These are phyloP conservation scores for Linnaemya vulpina DNA, from an alignment of 2,888 invertebrate genomes.

Conservation along the genomic window DNA sequence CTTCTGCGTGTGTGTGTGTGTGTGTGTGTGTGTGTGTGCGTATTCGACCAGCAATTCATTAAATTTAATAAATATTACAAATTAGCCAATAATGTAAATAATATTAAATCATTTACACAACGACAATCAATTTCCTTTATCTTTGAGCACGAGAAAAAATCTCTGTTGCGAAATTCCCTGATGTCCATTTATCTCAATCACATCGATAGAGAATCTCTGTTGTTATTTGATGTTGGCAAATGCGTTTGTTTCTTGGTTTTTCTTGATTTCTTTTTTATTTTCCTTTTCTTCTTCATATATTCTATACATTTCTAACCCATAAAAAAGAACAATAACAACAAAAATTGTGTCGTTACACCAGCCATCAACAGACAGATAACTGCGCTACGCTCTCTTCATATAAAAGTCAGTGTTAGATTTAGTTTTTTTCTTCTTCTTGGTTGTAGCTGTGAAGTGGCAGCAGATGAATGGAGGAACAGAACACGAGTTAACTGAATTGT, in stretches of 20 bases:
- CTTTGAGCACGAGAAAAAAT: no score
- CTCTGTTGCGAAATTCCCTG: background rate
- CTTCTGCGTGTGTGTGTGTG: no score
- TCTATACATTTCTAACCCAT: constrained; percentile 25
- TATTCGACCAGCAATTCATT: no score
- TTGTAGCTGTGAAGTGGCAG: constrained; percentile 30
- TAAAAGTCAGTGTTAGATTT: background rate
- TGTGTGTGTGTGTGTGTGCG: no score
- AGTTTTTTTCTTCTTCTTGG: background rate
- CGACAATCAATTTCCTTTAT: no score
- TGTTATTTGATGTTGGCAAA: constrained; percentile 9
- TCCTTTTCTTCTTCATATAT: background rate
- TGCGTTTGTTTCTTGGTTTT: constrained; percentile 20
- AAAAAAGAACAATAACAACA: constrained; percentile 6
- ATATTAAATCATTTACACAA: no score
- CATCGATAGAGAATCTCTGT: constrained; percentile 33
- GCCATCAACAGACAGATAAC: constrained; percentile 31
- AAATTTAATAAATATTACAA: no score
- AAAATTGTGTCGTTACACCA: background rate
- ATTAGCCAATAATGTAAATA: no score
- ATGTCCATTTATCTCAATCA: background rate
- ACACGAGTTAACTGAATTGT: background rate
- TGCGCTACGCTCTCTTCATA: background rate
- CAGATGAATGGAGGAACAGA: constrained; percentile 26
- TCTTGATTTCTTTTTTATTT: background rate